Percentiles rank a stretch among this genome's conserved stretches.
phyloP scores from a whole-genome alignment of 2,113 vertebrate genomes.

The Solea solea region DNA sequence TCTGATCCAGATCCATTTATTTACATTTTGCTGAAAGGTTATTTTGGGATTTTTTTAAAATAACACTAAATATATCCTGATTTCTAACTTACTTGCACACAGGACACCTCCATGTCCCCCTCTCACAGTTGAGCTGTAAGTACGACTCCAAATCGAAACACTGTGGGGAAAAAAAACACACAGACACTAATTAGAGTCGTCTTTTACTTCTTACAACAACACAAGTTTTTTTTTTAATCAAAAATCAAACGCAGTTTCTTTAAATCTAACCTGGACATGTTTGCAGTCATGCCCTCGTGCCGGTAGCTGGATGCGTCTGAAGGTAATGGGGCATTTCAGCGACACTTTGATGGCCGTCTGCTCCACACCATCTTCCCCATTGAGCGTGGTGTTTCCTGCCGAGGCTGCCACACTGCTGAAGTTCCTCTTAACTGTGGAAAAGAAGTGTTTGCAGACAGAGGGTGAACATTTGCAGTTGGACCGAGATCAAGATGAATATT shows the following conservation, averaged over 20 bases:
- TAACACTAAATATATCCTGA: too few species aligned
- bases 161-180: constrained; percentile 71
- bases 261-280: constrained; percentile 89
- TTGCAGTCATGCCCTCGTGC: constrained; percentile 98
- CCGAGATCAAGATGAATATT: neutral
- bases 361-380: constrained; percentile 97
- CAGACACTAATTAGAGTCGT: neutral
- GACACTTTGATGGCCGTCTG: constrained; percentile 99
- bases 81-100: constrained; percentile 92
- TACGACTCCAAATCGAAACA: constrained; percentile 99
- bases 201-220: neutral
- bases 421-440: constrained; percentile 85
- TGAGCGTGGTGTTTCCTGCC: constrained; percentile 92
- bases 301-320: constrained; percentile 96
- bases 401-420: constrained; percentile 98
- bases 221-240: neutral
- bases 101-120: constrained; percentile 99
- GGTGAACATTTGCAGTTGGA: neutral
- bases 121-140: constrained; percentile 98
- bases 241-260: neutral
- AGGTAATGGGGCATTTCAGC: constrained; percentile 98
- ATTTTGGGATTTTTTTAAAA: too few species aligned
- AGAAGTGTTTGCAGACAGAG: constrained; percentile 12
- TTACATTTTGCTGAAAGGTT: neutral
- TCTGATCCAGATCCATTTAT: neutral